Conservation (phyloP, 2,888 invertebrate genomes). For the Polydrusus cervinus region DNA sequence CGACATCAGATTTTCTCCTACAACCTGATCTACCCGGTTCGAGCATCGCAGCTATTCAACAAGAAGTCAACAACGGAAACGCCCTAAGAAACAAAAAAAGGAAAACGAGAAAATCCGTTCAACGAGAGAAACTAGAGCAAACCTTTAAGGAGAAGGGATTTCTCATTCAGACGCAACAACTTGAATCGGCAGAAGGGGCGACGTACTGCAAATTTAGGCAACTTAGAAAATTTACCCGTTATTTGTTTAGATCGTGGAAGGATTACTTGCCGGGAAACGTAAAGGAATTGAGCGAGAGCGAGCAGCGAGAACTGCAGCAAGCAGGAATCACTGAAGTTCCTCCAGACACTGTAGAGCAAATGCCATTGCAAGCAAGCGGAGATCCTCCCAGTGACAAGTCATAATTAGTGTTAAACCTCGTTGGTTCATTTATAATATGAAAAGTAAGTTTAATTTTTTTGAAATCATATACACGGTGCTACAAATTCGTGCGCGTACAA, state of each 20-base stretch:
- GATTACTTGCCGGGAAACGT: constrained; percentile 87
- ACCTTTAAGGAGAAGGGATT: constrained; percentile 95
- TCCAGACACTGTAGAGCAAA: constrained; percentile 56
- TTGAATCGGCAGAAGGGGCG: constrained; percentile 94
- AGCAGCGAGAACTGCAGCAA: constrained; percentile 57
- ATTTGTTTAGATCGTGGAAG: constrained; percentile 94
- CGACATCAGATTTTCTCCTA: constrained; percentile 66
- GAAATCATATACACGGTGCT: no score
- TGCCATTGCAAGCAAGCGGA: constrained; percentile 45
- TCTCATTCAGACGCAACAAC: constrained; percentile 92
- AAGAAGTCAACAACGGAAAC: constrained; percentile 62
- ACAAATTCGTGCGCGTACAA: no score
- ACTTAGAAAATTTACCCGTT: constrained; percentile 91
- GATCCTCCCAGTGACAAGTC: constrained; percentile 47
- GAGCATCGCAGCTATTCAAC: constrained; percentile 56
- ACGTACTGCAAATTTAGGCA: constrained; percentile 96
- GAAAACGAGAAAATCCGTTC: constrained; percentile 87
- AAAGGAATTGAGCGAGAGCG: constrained; percentile 65
- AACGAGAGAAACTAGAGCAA: constrained; percentile 90
- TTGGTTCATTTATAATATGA: neutral
- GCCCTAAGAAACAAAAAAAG: constrained; percentile 74
- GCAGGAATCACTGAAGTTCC: constrained; percentile 51
- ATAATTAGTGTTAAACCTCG: neutral
- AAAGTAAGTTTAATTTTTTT: no score
- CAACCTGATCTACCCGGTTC: constrained; percentile 63